A percentile compares a stretch with the other conserved stretches of the same genome.
Conservation (phyloP, 2,888 invertebrate genomes). For the Pheosia tremula region DNA sequence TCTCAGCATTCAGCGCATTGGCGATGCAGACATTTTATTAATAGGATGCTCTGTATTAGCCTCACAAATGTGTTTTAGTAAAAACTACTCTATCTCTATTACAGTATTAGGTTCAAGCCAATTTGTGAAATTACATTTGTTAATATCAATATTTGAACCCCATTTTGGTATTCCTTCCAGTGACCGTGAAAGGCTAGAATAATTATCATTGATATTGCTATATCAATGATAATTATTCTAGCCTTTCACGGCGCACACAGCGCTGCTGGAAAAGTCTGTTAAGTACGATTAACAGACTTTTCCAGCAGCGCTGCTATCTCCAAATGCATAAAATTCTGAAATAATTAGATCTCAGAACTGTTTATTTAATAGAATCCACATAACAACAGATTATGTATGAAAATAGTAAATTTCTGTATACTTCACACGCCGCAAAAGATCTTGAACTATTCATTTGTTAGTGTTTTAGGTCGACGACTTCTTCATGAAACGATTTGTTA, state of each 20-base stretch:
- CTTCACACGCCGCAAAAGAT: neutral
- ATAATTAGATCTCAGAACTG: neutral
- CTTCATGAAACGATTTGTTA: neutral
- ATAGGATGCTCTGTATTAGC: conserved; percentile 58
- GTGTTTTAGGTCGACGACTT: neutral
- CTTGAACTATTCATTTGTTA: conserved; percentile 2
- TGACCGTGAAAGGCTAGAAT: too few species aligned
- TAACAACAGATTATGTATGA: too few species aligned
- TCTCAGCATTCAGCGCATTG: conserved; percentile 51
- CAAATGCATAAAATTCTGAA: too few species aligned
- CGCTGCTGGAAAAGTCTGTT: too few species aligned
- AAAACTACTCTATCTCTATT: conserved; percentile 8
- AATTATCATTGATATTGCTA: too few species aligned
- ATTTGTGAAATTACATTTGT: neutral
- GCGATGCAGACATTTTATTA: conserved; percentile 70
- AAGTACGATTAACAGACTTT: too few species aligned
- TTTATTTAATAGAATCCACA: neutral
- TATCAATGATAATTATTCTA: too few species aligned
- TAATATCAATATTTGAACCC: too few species aligned
- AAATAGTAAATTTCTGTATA: too few species aligned
- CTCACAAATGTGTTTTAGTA: conserved; percentile 17
- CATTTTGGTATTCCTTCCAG: too few species aligned
- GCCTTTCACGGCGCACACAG: too few species aligned
- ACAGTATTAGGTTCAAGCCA: neutral
- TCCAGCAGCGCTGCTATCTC: too few species aligned